Base-by-base conservation (phyloP, 1,140 invertebrate species). In the Drosophila quadrilineata region DNA sequence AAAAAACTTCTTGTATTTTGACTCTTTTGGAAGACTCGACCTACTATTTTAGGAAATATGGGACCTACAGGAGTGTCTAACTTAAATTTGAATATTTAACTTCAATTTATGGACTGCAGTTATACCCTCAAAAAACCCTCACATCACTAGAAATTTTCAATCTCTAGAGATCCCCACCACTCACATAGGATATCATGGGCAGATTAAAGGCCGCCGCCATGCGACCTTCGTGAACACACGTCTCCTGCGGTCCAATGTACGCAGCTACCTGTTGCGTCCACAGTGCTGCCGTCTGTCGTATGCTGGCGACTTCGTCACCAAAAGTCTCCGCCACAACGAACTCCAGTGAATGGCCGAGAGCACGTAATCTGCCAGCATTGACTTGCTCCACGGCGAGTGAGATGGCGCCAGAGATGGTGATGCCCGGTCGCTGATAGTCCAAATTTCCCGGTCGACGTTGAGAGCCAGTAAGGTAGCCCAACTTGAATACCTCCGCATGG, bases 121-220 rank as follows among this genome's bases (percentile, higher is more conserved):
- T n/a, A n/a, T n/a, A n/a, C n/a, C n/a, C n/a, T n/a, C n/a, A n/a
- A n/a, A n/a, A n/a, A n/a, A n/a, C n/a, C n/a, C n/a, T n/a, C n/a
- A n/a, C n/a, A n/a, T n/a, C n/a, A n/a, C n/a, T n/a, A n/a, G n/a
- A n/a, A n/a, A n/a, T n/a, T n/a, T n/a, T n/a, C n/a, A n/a, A n/a
- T n/a, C n/a, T n/a, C n/a, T n/a, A n/a, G n/a, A n/a, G n/a, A n/a
- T n/a, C n/a, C n/a, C n/a, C n/a, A n/a, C 6, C 12, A 92, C 94
- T 93, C 89, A 96, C 94, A 80, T 95, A 95, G 58, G 94, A 95
- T 77, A 95, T 94, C 94, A 96, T 95, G 3, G 94, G 94, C 17
- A 99, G 91, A 90, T 99, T 98, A 89, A 98, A 98, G n/a, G 97
- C 94, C 0, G 97, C 95, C 0, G 98, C 98, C 93, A 99, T 96